Evolutionary conservation across 2,888 invertebrate genomes (phyloP), one percentile per base, ranked within the genome.

Genomic region (Andrena dorsata): DNA sequence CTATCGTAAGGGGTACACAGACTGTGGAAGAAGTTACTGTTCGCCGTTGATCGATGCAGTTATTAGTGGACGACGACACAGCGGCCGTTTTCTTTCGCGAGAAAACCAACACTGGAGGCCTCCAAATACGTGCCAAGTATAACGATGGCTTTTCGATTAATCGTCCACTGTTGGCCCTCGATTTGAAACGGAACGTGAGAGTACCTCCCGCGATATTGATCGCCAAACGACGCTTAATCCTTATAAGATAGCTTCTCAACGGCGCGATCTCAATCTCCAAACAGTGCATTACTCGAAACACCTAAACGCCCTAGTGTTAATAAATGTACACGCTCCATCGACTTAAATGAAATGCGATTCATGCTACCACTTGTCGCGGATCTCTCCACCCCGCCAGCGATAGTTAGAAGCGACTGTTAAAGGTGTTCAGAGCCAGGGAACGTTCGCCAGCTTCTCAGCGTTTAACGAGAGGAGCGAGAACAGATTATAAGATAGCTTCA

Each of bases 31-130:
- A 78, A 81, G 77, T 72, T 84, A 76, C 73, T 65, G 78, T 84
- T 78, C 76, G 81, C 71, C 58, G 69, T 81, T 82, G 80, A 85
- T 86, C 82, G 86, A 85, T 86, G 79, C 74, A 83, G 80, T 86
- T 77, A 82, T 75, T 79, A 84, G 81, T 74, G 72, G 82, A 85
- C 76, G 84, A 61, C 71, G 78, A 70, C 65, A 72, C 75, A 35
- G 82, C 75, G 20, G 56, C 75, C 23, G 76, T 28, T 73, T 69
- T 65, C 56, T 65, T 10, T 49, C 56, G 23, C 73, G 51, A 49
- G 32, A 60, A 53, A 56, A 35, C 30, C 41, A 26, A 78, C 76
- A 78, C 76, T 60, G 70, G 51, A 63, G 32, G n/a, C 41, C 68
- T 56, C 51, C 65, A 66, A 83, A 74, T 76, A 66, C 47, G 60